Conservation (phyloP, 1,140 invertebrate species). For the Tigriopus japonicus region DNA sequence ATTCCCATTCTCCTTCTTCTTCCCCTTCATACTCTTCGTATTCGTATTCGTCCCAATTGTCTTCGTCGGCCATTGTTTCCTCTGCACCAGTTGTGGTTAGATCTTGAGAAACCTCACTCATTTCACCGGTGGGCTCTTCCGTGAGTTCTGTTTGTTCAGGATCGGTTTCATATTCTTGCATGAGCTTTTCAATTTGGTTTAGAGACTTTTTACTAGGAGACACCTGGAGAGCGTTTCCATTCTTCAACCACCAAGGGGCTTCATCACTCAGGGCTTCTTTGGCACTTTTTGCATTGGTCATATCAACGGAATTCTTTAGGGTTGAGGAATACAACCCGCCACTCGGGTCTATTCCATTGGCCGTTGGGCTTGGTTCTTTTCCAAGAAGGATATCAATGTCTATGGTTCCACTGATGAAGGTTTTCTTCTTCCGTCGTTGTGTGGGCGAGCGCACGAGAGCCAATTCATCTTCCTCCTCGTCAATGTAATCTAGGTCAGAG, state of each 20-base stretch:
- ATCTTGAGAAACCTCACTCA: background rate
- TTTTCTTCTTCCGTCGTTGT: background rate
- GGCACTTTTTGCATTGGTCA: background rate
- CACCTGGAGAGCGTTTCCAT: background rate
- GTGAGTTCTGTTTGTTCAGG: background rate
- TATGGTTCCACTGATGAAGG: slow-evolving; percentile 6
- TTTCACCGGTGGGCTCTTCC: background rate
- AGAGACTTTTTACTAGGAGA: background rate
- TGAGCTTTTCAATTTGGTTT: background rate
- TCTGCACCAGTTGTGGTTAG: background rate
- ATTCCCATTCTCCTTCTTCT: slow-evolving; percentile 3
- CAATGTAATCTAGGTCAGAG: background rate
- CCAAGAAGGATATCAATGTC: slow-evolving; percentile 8
- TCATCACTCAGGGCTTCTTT: background rate
- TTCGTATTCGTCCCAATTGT: slow-evolving; percentile 5
- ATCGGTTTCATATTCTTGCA: background rate
- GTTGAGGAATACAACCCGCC: background rate
- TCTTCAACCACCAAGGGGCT: background rate
- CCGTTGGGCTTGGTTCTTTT: background rate
- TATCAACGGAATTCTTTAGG: background rate
- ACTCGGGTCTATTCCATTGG: background rate
- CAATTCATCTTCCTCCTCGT: background rate
- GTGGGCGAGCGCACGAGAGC: background rate
- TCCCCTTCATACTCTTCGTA: slow-evolving; percentile 1
- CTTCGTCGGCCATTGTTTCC: background rate